Conservation (phyloP, 2,113 vertebrate genomes). For the Neolamprologus sp. region DNA sequence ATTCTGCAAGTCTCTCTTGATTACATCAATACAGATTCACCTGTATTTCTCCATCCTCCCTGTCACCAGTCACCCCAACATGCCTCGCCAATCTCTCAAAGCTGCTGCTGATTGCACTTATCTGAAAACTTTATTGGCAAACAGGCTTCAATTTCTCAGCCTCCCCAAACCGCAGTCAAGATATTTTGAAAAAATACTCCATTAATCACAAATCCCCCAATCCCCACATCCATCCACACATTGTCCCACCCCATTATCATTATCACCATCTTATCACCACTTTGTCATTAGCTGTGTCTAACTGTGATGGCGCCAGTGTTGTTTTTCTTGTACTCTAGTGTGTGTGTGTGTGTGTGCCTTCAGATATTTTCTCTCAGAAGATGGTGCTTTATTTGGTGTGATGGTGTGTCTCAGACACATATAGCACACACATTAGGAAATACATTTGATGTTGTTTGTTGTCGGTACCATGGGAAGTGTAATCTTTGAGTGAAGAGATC, state of each 20-base stretch:
- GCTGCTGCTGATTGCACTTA: neutral
- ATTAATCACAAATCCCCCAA: conserved; percentile 29
- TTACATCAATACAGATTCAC: neutral
- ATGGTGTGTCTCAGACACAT: neutral
- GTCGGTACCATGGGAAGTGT: neutral
- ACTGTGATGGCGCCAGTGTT: neutral
- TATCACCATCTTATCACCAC: conserved; percentile 49
- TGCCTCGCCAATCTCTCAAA: neutral
- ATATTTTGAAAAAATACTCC: neutral
- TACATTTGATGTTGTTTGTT: neutral
- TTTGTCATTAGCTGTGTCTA: conserved; percentile 34
- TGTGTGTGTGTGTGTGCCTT: neutral
- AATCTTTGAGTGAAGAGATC: neutral
- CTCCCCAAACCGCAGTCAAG: neutral
- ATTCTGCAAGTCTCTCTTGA: neutral
- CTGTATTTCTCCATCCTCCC: neutral
- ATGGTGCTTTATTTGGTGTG: neutral
- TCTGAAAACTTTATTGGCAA: conserved; percentile 2
- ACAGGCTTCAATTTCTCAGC: neutral
- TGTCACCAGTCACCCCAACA: neutral
- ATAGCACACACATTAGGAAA: neutral
- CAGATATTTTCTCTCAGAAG: neutral
- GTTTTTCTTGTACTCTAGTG: neutral
- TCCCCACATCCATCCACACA: conserved; percentile 1
- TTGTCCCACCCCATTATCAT: conserved; percentile 49